Evolutionary conservation across 1,140 invertebrate genomes (phyloP).

Genomic region (Lanistes nyassanus): DNA sequence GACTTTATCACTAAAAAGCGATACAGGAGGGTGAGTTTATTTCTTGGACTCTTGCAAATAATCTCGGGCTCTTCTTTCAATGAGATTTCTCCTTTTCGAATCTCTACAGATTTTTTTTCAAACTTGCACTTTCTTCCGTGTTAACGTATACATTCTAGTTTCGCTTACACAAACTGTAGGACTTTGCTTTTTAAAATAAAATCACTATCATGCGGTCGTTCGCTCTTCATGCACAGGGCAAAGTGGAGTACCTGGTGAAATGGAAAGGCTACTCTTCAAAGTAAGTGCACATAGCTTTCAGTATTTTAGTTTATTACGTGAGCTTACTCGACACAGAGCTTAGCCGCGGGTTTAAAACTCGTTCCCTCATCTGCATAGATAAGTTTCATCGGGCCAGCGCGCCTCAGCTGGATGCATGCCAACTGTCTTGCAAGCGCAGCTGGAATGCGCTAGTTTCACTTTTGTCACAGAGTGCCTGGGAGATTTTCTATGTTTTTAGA

Average conservation of each 20-base stretch:
- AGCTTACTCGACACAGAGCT: background rate
- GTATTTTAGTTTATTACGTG: background rate
- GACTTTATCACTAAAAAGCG: slow-evolving; percentile 47
- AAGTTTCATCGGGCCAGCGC: background rate
- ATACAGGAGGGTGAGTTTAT: slow-evolving; percentile 37
- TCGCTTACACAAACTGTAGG: too few species aligned
- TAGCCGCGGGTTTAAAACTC: background rate
- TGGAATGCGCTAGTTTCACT: background rate
- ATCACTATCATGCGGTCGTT: background rate
- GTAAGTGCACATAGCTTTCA: slow-evolving; percentile 35
- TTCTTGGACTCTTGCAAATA: background rate
- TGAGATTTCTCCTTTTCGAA: too few species aligned
- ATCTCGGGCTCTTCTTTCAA: too few species aligned
- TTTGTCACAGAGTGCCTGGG: background rate
- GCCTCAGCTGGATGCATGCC: background rate
- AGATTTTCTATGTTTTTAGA: too few species aligned
- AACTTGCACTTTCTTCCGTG: too few species aligned
- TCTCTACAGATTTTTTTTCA: too few species aligned
- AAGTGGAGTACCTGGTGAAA: slow-evolving; percentile 51
- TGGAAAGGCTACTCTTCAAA: slow-evolving; percentile 53
- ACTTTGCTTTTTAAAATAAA: too few species aligned
- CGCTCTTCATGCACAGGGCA: slow-evolving; percentile 41
- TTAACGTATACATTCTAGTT: too few species aligned
- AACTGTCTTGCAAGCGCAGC: background rate
- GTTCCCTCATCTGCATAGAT: slow-evolving; percentile 8